Evolutionary conservation across 2,797 vertebrate species (phyloP).

Genomic region (Tapirus indicus): DNA sequence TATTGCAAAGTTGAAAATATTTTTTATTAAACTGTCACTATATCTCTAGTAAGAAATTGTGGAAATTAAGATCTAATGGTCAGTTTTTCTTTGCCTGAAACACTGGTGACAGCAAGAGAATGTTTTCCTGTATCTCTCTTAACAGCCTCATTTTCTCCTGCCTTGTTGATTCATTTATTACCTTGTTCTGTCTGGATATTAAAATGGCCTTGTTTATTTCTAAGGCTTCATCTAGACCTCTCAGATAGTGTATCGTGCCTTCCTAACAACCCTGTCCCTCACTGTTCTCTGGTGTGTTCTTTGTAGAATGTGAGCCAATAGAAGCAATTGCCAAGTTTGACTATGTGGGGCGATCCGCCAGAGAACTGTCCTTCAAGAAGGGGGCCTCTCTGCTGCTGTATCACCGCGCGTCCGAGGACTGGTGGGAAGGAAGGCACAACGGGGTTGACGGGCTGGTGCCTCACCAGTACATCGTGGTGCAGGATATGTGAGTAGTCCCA

Average conservation of each 20-base stretch:
- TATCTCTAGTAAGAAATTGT: background rate
- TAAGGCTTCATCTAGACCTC: background rate
- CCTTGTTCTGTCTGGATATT: background rate
- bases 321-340: conserved; percentile 99
- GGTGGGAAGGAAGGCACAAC: conserved; percentile 99
- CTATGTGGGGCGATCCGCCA: conserved; percentile 96
- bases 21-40: conserved; percentile 62
- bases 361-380: conserved; percentile 99
- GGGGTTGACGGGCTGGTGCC: conserved; percentile 98
- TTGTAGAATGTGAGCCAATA: conserved; percentile 97
- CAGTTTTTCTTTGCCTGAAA: conserved; percentile 39
- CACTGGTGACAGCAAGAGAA: background rate
- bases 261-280: background rate
- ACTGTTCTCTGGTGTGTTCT: background rate
- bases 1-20: conserved; percentile 51
- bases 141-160: background rate
- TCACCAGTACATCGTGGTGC: conserved; percentile 99
- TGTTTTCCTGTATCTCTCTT: background rate
- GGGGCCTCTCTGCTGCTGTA: conserved; percentile 98
- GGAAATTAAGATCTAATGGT: conserved; percentile 63
- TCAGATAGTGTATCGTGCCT: background rate
- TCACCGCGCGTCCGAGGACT: conserved; percentile 98
- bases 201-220: background rate
- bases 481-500: conserved; percentile 96
- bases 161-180: background rate